Conservation (phyloP, 2,113 vertebrate genomes). For the Butastur rufipennis region DNA sequence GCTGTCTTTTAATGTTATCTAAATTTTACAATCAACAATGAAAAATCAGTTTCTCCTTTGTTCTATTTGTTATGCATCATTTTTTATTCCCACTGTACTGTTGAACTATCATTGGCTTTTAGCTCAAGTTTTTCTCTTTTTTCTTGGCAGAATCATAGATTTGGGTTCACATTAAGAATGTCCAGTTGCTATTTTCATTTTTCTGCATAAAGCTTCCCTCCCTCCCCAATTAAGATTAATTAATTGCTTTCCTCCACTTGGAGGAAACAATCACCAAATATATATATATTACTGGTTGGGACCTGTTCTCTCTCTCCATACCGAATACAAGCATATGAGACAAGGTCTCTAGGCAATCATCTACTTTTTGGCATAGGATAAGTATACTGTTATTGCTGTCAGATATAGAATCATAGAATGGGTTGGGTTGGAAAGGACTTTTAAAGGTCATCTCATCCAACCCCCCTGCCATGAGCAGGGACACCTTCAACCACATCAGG, state of each 20-base stretch:
- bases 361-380: not conserved
- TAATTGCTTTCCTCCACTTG: not conserved
- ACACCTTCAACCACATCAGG: not conserved
- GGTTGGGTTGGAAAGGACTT: not conserved
- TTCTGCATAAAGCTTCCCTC: not conserved
- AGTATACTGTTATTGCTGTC: not conserved
- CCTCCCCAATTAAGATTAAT: not conserved
- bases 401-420: not conserved
- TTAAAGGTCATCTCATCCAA: not conserved
- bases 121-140: not conserved
- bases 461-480: not conserved
- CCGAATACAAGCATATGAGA: rapidly evolving
- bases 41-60: not conserved
- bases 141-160: not conserved
- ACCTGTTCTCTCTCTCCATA: not conserved
- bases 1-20: not conserved
- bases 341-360: not conserved
- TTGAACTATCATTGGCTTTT: not conserved
- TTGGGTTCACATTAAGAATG: not conserved
- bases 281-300: not conserved
- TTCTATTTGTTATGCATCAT: not conserved
- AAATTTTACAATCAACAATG: not conserved
- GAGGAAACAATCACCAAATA: not conserved
- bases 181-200: not conserved
- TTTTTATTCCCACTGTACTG: not conserved